These are phyloP conservation scores for Parapristionchus giblindavisi DNA, from an alignment of 2,888 invertebrate genomes.

Conservation along the genomic window DNA sequence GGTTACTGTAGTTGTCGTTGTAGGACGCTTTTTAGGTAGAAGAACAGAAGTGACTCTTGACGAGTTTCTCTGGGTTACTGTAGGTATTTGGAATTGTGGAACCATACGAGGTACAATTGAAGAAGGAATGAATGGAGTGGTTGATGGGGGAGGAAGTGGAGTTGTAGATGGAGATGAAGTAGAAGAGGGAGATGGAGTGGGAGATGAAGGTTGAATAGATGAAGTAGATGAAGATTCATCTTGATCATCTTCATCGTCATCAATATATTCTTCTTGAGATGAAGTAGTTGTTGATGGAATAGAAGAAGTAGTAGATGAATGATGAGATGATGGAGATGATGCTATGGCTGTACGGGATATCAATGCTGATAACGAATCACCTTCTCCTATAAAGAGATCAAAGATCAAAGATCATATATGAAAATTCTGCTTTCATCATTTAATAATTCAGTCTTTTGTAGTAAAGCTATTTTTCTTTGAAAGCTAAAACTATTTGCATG, in stretches of 20 bases:
- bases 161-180: not conserved
- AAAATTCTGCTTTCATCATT: no score
- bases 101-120: no score
- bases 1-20: not conserved
- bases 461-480: no score
- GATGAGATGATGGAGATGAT: not conserved
- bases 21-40: not conserved
- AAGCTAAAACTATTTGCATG: no score
- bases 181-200: not conserved
- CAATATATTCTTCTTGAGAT: constrained; percentile 22
- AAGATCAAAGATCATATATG: no score
- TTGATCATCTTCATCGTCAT: constrained; percentile 23
- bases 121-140: no score
- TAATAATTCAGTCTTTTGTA: no score
- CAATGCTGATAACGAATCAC: constrained; percentile 1
- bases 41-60: not conserved
- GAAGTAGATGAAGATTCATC: not conserved
- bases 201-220: not conserved
- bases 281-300: not conserved
- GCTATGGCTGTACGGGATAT: constrained; percentile 18
- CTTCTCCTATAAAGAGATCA: constrained; percentile 7
- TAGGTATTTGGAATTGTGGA: constrained; percentile 1
- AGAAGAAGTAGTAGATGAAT: not conserved
- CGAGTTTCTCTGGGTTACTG: not conserved
- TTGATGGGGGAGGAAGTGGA: no score